These are phyloP conservation scores for Hirundichthys speculiger DNA, from an alignment of 2,113 vertebrate species.

Conservation along the genomic window DNA sequence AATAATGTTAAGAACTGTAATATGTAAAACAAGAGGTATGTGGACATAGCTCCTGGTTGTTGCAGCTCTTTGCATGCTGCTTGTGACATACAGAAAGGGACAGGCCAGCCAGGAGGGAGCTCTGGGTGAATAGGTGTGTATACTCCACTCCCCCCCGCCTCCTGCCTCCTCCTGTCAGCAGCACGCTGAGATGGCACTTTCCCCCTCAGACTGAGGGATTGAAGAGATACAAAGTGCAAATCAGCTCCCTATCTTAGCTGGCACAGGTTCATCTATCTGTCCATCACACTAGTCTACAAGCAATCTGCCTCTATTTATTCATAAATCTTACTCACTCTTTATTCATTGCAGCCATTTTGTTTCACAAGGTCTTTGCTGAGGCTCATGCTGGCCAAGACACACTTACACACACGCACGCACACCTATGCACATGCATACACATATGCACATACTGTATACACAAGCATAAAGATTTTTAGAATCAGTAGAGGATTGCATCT, in stretches of 20 bases:
- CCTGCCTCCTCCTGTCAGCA: slow-evolving; percentile 48
- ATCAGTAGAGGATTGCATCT: slow-evolving; percentile 49
- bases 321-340: slow-evolving; percentile 66
- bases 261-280: slow-evolving; percentile 72
- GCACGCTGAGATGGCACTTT: slow-evolving; percentile 72
- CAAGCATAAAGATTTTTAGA: slow-evolving; percentile 34
- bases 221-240: slow-evolving; percentile 77
- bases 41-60: slow-evolving; percentile 23
- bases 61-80: slow-evolving; percentile 22
- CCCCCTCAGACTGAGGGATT: slow-evolving; percentile 65
- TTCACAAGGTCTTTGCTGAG: slow-evolving; percentile 57
- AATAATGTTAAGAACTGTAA: not conserved
- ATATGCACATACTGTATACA: slow-evolving; percentile 4
- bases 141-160: slow-evolving; percentile 1
- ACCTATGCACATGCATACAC: slow-evolving; percentile 1
- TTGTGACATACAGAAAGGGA: slow-evolving; percentile 56
- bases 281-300: slow-evolving; percentile 65
- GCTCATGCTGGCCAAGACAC: slow-evolving; percentile 14
- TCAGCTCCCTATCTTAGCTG: slow-evolving; percentile 70
- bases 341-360: slow-evolving; percentile 73
- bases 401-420: slow-evolving; percentile 11
- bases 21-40: slow-evolving; percentile 7
- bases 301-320: slow-evolving; percentile 68
- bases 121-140: slow-evolving; percentile 51
- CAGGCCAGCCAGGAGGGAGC: slow-evolving; percentile 44